These are phyloP conservation scores for Pseudobourletiella spinata DNA, from an alignment of 1,140 invertebrate genomes.

Conservation along the genomic window DNA sequence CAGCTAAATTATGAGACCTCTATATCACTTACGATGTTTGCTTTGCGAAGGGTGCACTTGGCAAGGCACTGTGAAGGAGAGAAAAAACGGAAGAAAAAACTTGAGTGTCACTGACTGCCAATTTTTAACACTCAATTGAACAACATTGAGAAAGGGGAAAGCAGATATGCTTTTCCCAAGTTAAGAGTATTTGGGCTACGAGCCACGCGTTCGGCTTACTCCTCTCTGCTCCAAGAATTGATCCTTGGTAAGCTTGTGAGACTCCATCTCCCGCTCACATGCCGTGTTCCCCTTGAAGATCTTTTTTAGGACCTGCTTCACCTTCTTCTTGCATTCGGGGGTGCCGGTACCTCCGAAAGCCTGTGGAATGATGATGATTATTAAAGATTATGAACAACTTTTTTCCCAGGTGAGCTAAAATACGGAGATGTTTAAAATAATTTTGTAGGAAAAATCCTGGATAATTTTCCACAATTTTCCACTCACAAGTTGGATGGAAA, in stretches of 20 bases:
- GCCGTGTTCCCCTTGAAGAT: conserved; percentile 4
- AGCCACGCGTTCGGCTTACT: no score
- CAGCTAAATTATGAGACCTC: neutral
- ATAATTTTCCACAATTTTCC: no score
- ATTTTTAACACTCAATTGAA: conserved; percentile 11
- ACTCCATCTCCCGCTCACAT: conserved; percentile 4
- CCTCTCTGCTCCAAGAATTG: conserved; percentile 2
- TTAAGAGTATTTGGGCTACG: no score
- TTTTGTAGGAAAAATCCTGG: neutral
- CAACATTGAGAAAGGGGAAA: neutral
- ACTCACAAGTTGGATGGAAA: neutral
- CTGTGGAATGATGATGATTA: neutral
- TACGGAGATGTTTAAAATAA: neutral
- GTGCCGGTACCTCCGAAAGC: neutral
- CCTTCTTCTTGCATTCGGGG: conserved; percentile 10
- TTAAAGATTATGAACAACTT: neutral
- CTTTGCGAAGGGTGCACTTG: conserved; percentile 8
- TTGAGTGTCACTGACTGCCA: neutral
- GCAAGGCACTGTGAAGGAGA: neutral
- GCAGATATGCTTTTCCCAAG: neutral
- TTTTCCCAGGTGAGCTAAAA: neutral
- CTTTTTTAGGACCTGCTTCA: conserved; percentile 3
- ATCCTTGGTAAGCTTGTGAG: conserved; percentile 1
- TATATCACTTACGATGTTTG: conserved; percentile 3
- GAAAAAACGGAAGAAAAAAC: neutral